Evolutionary conservation across 2,113 vertebrate genomes (phyloP), one percentile per base, ranked within the genome.

Genomic region (Phyllopteryx taeniolatus): DNA sequence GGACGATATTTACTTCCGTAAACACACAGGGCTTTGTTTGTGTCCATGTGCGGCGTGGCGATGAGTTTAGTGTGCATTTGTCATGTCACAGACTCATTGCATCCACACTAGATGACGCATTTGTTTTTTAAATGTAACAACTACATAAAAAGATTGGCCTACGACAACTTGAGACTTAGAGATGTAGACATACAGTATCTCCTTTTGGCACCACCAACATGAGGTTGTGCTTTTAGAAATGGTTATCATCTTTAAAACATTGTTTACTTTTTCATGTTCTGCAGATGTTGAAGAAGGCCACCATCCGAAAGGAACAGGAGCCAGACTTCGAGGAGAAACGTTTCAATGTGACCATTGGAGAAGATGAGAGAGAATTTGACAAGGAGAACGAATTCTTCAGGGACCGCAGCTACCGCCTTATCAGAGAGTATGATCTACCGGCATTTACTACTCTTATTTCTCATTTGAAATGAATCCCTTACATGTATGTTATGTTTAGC

Each of bases 321-420:
- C 98, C 98, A 0, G 97, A 99, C 90, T 99, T 99, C 71, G 98
- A 99, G 86, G 98, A 99, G 86, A 99, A 99, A 62, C 93, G 98
- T 5, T 96, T 99, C 82, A 99, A 96, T 0, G 95, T 99, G 78
- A 99, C 96, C 59, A 99, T 99, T 0, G 98, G 97, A 0, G 97
- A 99, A 66, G 97, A 99, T 0, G 97, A 99, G 67, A 80, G 95
- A 15, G 98, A 98, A 3, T 96, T 99, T n/a, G 98, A 99, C 92
- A 99, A 99, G 78, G 98, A 99, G 79, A 99, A 99, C 0, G 98
- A 99, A 57, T 97, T 95, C 81, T 95, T 98, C 88, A 94, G 95
- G 0, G 98, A 99, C 73, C 97, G 97, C 89, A 97, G 95, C 81
- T 98, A 98, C 70, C 96, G 96, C 67, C 94, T 98, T 84, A 97